Evolutionary conservation across 2,797 vertebrate genomes (phyloP).

Genomic region (Syngnathus acus): DNA sequence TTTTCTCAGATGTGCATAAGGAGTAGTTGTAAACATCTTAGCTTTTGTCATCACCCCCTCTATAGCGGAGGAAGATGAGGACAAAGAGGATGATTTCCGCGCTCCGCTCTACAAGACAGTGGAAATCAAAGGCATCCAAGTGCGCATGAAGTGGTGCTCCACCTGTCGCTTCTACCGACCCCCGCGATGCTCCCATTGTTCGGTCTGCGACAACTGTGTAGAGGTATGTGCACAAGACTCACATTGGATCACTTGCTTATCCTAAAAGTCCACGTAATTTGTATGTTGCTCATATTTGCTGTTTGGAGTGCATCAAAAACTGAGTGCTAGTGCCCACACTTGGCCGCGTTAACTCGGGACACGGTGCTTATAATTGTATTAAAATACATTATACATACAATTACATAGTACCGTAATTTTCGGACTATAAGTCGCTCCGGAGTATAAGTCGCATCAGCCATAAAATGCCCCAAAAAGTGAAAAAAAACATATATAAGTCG

Average conservation of each 20-base stretch:
- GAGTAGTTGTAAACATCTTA: not conserved
- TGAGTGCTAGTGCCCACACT: too few species aligned
- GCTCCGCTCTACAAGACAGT: conserved; percentile 96
- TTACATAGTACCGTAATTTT: too few species aligned
- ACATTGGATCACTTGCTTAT: not conserved
- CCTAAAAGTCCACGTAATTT: not conserved
- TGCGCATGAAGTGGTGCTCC: conserved; percentile 98
- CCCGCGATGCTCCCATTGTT: conserved; percentile 94
- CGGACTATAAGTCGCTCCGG: too few species aligned
- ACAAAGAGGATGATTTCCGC: conserved; percentile 97
- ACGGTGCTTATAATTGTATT: too few species aligned
- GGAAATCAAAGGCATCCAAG: conserved; percentile 94
- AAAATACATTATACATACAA: too few species aligned
- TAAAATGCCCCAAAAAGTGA: too few species aligned
- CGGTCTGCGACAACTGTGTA: conserved; percentile 97
- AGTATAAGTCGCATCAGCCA: too few species aligned
- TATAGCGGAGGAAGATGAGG: conserved; percentile 93
- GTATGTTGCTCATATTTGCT: too few species aligned
- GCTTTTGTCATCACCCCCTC: not conserved
- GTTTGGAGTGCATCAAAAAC: too few species aligned
- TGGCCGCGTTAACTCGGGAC: too few species aligned
- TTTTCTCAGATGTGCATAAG: not conserved
- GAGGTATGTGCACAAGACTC: conserved; percentile 71
- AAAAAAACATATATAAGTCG: too few species aligned
- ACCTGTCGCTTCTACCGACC: conserved; percentile 97